These are phyloP conservation scores for Otus sunia DNA, from an alignment of 2,113 vertebrate genomes.

Conservation along the genomic window DNA sequence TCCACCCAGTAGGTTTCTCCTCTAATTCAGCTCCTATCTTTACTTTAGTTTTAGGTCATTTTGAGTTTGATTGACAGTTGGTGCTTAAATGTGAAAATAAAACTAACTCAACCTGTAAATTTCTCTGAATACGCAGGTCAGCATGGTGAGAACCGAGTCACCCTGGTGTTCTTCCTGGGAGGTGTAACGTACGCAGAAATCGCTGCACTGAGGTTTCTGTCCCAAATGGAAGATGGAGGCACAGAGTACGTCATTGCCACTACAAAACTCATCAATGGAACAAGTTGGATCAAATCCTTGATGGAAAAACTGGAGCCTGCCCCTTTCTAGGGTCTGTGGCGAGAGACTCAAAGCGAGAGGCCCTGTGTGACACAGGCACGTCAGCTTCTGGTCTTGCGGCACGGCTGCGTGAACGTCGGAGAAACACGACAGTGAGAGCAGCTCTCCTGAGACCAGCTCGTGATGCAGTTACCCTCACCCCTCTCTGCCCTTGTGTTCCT, in stretches of 20 bases:
- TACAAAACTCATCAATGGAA: constrained; percentile 94
- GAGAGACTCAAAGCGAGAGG: neutral
- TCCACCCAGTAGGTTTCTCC: neutral
- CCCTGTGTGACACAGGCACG: accelerated
- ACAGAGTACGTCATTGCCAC: constrained; percentile 96
- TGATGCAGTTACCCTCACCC: neutral
- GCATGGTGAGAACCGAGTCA: constrained; percentile 93
- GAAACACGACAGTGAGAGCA: neutral
- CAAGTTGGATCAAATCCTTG: constrained; percentile 91
- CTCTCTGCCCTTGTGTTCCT: neutral
- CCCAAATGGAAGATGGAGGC: constrained; percentile 95
- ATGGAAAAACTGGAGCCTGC: constrained; percentile 90
- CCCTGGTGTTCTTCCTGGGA: constrained; percentile 94
- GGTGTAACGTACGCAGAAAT: constrained; percentile 95
- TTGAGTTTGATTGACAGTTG: neutral
- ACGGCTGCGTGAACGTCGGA: accelerated
- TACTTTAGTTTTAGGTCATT: neutral
- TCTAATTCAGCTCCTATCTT: neutral
- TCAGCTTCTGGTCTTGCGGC: neutral
- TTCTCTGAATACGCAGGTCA: constrained; percentile 79
- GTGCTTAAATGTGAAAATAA: neutral
- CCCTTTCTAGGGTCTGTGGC: constrained; percentile 61
- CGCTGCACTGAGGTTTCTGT: constrained; percentile 92
- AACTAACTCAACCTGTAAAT: neutral
- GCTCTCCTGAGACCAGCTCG: neutral